These are phyloP conservation scores for Moxostoma hubbsi DNA, from an alignment of 2,797 vertebrate species.

Conservation along the genomic window DNA sequence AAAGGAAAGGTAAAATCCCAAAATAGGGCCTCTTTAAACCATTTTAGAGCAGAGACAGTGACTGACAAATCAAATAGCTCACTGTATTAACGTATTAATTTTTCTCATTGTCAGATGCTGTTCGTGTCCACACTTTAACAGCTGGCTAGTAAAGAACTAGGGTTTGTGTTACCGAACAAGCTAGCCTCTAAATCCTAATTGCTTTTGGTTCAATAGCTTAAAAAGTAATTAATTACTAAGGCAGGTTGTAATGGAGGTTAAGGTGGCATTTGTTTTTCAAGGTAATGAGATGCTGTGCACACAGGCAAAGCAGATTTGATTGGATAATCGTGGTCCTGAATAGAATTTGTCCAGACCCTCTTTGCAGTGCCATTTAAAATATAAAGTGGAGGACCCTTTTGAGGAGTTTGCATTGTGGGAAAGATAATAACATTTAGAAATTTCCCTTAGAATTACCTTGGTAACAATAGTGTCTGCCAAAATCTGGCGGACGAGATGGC, in stretches of 20 bases:
- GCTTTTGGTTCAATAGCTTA: slow-evolving; percentile 81
- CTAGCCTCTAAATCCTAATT: slow-evolving; percentile 79
- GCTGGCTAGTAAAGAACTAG: slow-evolving; percentile 74
- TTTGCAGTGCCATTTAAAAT: slow-evolving; percentile 62
- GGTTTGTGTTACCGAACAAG: slow-evolving; percentile 77
- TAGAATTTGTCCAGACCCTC: slow-evolving; percentile 68
- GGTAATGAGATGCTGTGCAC: slow-evolving; percentile 75
- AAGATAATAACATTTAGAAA: slow-evolving; percentile 74
- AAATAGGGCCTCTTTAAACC: not conserved
- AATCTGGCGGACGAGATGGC: not conserved
- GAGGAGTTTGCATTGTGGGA: slow-evolving; percentile 62
- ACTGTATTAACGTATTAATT: slow-evolving; percentile 77
- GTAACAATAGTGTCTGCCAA: slow-evolving; percentile 36
- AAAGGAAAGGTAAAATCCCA: too few relatives aligned
- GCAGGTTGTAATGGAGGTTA: slow-evolving; percentile 77
- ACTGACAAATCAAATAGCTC: slow-evolving; percentile 75
- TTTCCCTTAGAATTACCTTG: slow-evolving; percentile 21
- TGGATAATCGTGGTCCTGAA: slow-evolving; percentile 75
- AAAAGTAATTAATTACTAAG: slow-evolving; percentile 84
- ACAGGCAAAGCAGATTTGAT: slow-evolving; percentile 72
- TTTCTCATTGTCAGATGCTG: slow-evolving; percentile 70
- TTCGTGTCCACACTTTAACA: slow-evolving; percentile 76
- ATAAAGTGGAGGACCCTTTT: slow-evolving; percentile 59
- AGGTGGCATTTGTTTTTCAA: slow-evolving; percentile 76
- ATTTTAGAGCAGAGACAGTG: slow-evolving; percentile 50